phyloP scores from a whole-genome alignment of 1,140 invertebrate genomes.

The Polypedilum vanderplanki region DNA sequence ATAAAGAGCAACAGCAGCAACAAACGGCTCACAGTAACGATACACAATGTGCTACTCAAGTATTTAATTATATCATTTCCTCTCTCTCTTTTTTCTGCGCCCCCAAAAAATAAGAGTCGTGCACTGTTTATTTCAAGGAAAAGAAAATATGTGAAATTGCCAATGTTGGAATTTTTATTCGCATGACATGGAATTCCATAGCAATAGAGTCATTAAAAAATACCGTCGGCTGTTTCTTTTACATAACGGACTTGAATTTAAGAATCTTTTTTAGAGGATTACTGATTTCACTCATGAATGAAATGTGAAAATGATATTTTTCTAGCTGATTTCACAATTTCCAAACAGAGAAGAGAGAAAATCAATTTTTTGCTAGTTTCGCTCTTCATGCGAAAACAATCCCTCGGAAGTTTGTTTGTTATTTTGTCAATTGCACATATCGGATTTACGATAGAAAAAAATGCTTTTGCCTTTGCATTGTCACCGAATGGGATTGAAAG shows the following conservation, averaged over 20 bases:
- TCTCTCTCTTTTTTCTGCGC: too few species aligned
- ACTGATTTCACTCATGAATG: constrained; percentile 5
- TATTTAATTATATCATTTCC: constrained; percentile 28
- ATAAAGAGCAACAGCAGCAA: constrained; percentile 1
- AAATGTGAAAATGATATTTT: constrained; percentile 14
- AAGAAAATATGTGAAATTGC: constrained; percentile 8
- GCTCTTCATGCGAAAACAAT: neutral
- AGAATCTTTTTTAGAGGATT: constrained; percentile 7
- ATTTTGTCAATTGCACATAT: constrained; percentile 15
- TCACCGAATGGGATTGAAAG: neutral
- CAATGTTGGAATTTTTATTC: constrained; percentile 24
- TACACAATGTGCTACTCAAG: constrained; percentile 4
- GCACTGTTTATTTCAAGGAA: neutral
- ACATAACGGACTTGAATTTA: neutral
- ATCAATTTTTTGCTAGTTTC: neutral
- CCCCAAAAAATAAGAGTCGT: constrained; percentile 17
- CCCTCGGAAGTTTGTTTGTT: constrained; percentile 22
- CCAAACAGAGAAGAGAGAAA: too few species aligned
- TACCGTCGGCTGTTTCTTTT: constrained; percentile 2
- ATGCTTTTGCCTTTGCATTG: neutral
- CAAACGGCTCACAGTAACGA: neutral
- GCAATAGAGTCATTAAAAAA: constrained; percentile 13
- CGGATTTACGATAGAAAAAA: neutral
- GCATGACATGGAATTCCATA: neutral
- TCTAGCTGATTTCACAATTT: neutral